phyloP scores from a whole-genome alignment of 2,888 invertebrate genomes.

The Sarcophaga variegata region DNA sequence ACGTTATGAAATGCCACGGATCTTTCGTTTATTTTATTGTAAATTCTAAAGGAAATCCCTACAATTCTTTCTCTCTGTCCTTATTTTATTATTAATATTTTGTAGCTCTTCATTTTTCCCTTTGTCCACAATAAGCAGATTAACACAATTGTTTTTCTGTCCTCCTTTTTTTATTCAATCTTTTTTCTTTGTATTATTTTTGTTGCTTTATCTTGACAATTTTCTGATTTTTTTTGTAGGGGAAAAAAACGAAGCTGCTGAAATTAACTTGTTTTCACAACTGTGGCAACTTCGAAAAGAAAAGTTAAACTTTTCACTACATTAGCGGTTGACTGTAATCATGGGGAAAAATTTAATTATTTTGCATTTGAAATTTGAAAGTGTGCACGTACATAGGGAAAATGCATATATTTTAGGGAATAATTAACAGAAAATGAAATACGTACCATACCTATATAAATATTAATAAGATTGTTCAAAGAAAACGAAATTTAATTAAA shows the following conservation, averaged over 20 bases:
- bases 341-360: background rate
- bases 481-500: no score
- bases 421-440: no score
- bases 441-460: no score
- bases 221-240: no score
- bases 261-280: slow-evolving; percentile 1
- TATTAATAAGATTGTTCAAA: no score
- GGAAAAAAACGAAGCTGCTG: background rate
- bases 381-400: no score
- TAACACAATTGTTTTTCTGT: slow-evolving; percentile 17
- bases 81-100: slow-evolving; percentile 23
- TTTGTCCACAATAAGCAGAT: slow-evolving; percentile 49
- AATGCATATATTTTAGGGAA: no score
- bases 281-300: background rate
- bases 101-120: background rate
- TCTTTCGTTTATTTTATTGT: slow-evolving; percentile 36
- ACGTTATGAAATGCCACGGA: slow-evolving; percentile 40
- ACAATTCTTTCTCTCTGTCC: background rate
- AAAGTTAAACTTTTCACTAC: background rate
- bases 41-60: slow-evolving; percentile 40
- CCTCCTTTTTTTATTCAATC: background rate
- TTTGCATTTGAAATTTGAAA: no score
- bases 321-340: background rate
- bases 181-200: background rate
- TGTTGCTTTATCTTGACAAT: background rate